Evolutionary conservation across 2,888 invertebrate species (phyloP).

Genomic region (Ptilodon capucinus): DNA sequence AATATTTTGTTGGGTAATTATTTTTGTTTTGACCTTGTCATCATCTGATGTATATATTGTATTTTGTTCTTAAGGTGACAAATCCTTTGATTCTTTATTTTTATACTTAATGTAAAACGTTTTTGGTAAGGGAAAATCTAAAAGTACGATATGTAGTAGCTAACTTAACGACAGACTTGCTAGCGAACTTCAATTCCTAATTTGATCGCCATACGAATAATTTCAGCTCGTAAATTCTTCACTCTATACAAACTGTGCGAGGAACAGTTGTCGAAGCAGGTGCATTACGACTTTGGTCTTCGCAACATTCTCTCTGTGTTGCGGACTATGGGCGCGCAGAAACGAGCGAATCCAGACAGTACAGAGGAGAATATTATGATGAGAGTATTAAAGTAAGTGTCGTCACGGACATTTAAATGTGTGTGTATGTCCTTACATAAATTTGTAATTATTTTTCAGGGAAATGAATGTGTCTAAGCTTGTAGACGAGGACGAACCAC

Average conservation of each 20-base stretch:
- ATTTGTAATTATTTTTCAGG: constrained; percentile 57
- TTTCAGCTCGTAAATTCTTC: constrained; percentile 89
- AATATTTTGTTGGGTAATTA: constrained; percentile 85
- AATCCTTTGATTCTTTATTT: too few relatives aligned
- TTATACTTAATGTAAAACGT: too few relatives aligned
- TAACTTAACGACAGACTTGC: too few relatives aligned
- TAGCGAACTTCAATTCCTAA: too few relatives aligned
- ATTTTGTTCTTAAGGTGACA: too few relatives aligned
- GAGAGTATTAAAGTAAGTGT: constrained; percentile 87
- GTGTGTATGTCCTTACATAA: neutral
- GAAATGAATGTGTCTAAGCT: constrained; percentile 98
- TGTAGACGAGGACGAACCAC: constrained; percentile 95
- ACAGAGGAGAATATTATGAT: constrained; percentile 95
- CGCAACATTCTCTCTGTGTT: constrained; percentile 91
- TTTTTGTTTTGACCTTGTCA: neutral
- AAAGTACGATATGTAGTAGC: too few relatives aligned
- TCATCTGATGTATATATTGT: too few relatives aligned
- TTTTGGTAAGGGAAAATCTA: too few relatives aligned
- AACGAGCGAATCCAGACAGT: constrained; percentile 89
- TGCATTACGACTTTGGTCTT: constrained; percentile 93
- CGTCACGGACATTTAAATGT: neutral
- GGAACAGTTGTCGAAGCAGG: constrained; percentile 95
- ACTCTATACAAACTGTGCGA: constrained; percentile 94
- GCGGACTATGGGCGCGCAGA: constrained; percentile 90
- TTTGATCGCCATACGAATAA: too few relatives aligned